A percentile compares a stretch with the other conserved stretches of the same genome.
Conservation (phyloP, 2,888 invertebrate genomes). For the Chloromyia formosa region DNA sequence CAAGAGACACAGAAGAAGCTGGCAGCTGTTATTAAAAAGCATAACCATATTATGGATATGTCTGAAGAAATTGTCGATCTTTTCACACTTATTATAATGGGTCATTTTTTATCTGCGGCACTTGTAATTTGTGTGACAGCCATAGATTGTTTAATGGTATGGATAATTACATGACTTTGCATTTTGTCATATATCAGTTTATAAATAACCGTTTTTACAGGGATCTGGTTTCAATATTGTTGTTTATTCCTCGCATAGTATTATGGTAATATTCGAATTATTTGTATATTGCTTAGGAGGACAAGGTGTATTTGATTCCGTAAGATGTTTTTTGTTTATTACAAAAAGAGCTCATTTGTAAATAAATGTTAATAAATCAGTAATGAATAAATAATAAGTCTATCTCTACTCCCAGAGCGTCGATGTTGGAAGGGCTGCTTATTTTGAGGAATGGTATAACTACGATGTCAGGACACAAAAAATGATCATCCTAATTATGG, state of each 20-base stretch:
- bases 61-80: constrained; percentile 39
- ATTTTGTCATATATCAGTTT: too few species aligned
- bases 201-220: too few species aligned
- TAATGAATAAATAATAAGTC: constrained; percentile 37
- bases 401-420: constrained; percentile 43
- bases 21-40: constrained; percentile 55
- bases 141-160: constrained; percentile 44
- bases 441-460: constrained; percentile 47
- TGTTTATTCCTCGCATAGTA: constrained; percentile 36
- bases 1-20: constrained; percentile 53
- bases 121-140: constrained; percentile 44
- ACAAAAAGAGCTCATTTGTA: too few species aligned
- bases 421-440: constrained; percentile 28
- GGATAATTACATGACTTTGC: too few species aligned
- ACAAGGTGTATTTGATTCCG: constrained; percentile 35
- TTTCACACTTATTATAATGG: constrained; percentile 41
- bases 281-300: constrained; percentile 46
- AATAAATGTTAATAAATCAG: too few species aligned
- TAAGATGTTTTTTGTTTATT: too few species aligned
- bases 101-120: constrained; percentile 46
- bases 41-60: constrained; percentile 57
- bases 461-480: constrained; percentile 36
- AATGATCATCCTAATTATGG: constrained; percentile 44
- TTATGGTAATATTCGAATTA: constrained; percentile 46
- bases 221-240: constrained; percentile 34